Base-by-base conservation (phyloP, 2,888 invertebrate species). In the Apoda limacodes region DNA sequence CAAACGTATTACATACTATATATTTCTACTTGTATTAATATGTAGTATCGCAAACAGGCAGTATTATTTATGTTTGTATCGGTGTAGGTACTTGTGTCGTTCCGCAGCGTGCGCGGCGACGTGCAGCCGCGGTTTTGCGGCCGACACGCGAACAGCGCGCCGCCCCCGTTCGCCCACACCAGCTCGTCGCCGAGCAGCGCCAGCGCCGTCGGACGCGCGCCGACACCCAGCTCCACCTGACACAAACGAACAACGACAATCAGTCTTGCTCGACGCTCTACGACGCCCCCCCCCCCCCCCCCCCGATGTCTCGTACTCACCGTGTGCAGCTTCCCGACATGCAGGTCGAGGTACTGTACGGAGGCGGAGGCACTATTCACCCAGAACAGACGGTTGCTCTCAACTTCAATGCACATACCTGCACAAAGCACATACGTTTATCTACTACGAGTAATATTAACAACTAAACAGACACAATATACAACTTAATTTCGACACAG, bases 381-480 rank as follows among this genome's bases (percentile, higher is more conserved):
- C 87, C 91, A 94, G 71, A 92, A 94, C 32, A 95, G 64, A 2
- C 85, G 81, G 38, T 83, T 67, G 1, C 67, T 60, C 13, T 72
- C 72, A 34, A 81, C 62, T 60, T 90, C 89, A 52, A 88, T 64
- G 9, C 82, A 74, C 48, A 90, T 55, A 56, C 88, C 88, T 83
- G 76, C 30, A 14, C 24, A 17, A 17, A 12, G 43, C 42, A 30
- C 30, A 32, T 11, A 14, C 17, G 17, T 2, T 25, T 1, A 7
- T 13, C 12, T 9, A 17, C 7, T 7, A 9, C 12, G n/a, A 10
- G 10, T 13, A 25, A 7, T n/a, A n/a, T n/a, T n/a, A n/a, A n/a
- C n/a, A n/a, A n/a, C n/a, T n/a, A n/a, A n/a, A n/a, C n/a, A n/a
- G n/a, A n/a, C n/a, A n/a, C n/a, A n/a, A n/a, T n/a, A n/a, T n/a